Conservation (phyloP, 2,797 vertebrate genomes). For the Fistularia commersonii region DNA sequence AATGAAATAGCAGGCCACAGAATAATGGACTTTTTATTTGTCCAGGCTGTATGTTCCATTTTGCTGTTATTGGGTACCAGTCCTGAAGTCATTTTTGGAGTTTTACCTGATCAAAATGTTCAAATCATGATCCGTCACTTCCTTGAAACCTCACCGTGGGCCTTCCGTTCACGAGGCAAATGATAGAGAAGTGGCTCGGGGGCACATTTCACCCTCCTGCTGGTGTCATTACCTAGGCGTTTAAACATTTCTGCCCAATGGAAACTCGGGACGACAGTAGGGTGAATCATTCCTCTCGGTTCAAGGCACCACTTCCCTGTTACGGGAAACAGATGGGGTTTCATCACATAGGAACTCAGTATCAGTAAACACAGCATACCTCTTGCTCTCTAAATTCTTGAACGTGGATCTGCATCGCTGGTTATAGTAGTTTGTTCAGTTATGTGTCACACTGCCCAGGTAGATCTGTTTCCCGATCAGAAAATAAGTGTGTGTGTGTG, state of each 20-base stretch:
- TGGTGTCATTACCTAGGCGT: conserved; percentile 49
- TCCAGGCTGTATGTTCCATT: too few relatives aligned
- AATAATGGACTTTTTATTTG: conserved; percentile 1
- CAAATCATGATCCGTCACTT: not conserved
- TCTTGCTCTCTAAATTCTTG: conserved; percentile 35
- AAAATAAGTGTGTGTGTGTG: not conserved
- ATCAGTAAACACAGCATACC: conserved; percentile 62
- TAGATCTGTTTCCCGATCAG: conserved; percentile 20
- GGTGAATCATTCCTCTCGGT: conserved; percentile 57
- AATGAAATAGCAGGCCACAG: conserved; percentile 17
- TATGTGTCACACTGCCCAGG: conserved; percentile 45
- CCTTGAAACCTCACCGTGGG: conserved; percentile 1
- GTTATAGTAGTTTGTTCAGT: conserved; percentile 38
- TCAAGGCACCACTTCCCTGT: conserved; percentile 52
- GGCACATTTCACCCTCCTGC: conserved; percentile 26
- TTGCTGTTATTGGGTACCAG: too few relatives aligned
- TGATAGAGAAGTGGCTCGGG: conserved; percentile 7
- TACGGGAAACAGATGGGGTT: conserved; percentile 61
- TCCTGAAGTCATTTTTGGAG: too few relatives aligned
- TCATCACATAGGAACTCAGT: conserved; percentile 64
- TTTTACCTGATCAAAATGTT: too few relatives aligned
- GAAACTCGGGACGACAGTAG: conserved; percentile 47
- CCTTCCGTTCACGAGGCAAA: not conserved
- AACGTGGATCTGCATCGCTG: conserved; percentile 20
- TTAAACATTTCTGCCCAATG: conserved; percentile 47